Conservation (phyloP, 2,888 invertebrate genomes). For the Criorhina ranunculi region DNA sequence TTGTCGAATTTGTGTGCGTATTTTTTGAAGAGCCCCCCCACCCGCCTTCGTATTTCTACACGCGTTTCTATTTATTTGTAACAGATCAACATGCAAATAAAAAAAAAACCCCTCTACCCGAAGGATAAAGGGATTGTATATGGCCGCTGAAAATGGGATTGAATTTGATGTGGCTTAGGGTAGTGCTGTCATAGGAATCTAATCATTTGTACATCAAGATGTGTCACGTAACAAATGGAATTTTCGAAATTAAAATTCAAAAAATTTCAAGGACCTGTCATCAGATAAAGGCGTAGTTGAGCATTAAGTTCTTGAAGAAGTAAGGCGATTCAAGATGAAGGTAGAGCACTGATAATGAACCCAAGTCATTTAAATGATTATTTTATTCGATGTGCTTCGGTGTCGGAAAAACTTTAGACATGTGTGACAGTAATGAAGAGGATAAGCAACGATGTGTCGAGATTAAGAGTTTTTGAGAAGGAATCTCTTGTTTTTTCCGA, state of each 20-base stretch:
- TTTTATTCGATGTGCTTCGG: too few relatives aligned
- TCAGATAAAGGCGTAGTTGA: conserved; percentile 2
- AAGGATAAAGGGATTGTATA: not conserved
- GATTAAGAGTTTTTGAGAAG: too few relatives aligned
- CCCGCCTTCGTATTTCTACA: not conserved
- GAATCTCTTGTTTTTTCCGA: too few relatives aligned
- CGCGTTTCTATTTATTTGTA: conserved; percentile 14
- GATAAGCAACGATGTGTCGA: too few relatives aligned
- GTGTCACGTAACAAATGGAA: conserved; percentile 60
- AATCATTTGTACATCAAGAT: conserved; percentile 33
- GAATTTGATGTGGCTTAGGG: conserved; percentile 8
- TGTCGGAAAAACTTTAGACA: too few relatives aligned
- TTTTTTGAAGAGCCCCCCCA: not conserved
- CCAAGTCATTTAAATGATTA: too few relatives aligned
- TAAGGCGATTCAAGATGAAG: not conserved
- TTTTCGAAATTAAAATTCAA: conserved; percentile 36
- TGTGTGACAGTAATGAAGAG: too few relatives aligned
- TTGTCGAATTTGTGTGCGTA: not conserved
- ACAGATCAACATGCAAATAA: conserved; percentile 23
- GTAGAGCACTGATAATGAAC: not conserved
- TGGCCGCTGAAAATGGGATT: not conserved
- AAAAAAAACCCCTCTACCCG: not conserved
- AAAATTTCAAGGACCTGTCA: conserved; percentile 8
- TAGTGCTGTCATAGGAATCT: conserved; percentile 11
- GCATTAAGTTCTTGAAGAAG: conserved; percentile 1